Conservation (phyloP, 2,888 invertebrate genomes). For the Amphipyra berbera region DNA sequence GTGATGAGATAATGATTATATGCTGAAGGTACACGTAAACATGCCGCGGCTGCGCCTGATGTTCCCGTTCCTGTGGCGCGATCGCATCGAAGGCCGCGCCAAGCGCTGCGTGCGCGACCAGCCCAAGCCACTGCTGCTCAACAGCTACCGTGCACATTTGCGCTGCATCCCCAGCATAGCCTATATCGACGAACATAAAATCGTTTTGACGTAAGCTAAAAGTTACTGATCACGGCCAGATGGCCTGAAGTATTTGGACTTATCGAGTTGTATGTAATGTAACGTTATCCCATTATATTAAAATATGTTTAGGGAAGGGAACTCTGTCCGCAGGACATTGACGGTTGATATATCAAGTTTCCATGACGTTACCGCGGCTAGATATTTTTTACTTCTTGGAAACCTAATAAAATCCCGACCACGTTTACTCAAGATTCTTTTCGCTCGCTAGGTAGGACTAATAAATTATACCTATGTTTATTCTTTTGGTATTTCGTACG, state of each 20-base stretch:
- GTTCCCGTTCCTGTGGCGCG: conserved; percentile 93
- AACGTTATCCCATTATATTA: no score
- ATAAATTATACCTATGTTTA: neutral
- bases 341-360: no score
- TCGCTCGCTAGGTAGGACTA: no score
- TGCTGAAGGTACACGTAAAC: conserved; percentile 82
- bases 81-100: conserved; percentile 92
- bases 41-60: conserved; percentile 91
- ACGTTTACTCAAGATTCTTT: no score
- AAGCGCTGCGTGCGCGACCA: conserved; percentile 91
- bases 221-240: no score
- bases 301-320: no score
- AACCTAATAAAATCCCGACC: no score
- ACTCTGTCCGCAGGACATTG: no score
- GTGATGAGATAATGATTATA: neutral
- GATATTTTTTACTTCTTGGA: no score
- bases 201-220: conserved; percentile 91
- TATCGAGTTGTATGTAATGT: no score
- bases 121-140: conserved; percentile 91
- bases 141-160: conserved; percentile 93
- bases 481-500: neutral
- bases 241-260: no score
- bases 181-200: conserved; percentile 91
- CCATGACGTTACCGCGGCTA: no score
- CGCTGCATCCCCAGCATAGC: conserved; percentile 92